A percentile compares a stretch with the other conserved stretches of the same genome.
Evolutionary conservation across 2,113 vertebrate genomes (phyloP).

Genomic region (Plotosus lineatus): DNA sequence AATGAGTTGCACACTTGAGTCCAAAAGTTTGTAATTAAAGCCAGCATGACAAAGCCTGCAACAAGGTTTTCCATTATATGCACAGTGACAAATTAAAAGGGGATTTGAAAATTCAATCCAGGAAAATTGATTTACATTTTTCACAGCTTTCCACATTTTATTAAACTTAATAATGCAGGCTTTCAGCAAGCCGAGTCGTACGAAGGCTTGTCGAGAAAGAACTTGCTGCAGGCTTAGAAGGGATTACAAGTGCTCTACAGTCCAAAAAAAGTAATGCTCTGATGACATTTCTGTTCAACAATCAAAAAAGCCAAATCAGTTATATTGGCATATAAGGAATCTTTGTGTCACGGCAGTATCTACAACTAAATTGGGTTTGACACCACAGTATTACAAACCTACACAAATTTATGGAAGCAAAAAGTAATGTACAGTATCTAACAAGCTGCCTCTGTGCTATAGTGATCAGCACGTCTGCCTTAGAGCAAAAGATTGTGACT

Average conservation of each 20-base stretch:
- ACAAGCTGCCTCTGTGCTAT: no score
- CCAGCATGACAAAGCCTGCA: neutral
- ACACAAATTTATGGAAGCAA: no score
- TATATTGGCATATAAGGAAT: no score
- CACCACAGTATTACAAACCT: no score
- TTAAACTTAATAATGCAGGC: neutral
- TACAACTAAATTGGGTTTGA: no score
- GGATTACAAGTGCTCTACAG: neutral
- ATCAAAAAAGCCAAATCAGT: no score
- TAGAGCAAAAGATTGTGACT: no score
- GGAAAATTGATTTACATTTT: neutral
- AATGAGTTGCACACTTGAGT: neutral
- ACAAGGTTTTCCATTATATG: neutral
- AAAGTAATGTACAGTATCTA: no score
- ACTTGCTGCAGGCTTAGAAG: neutral
- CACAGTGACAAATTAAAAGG: neutral
- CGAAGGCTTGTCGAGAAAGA: neutral
- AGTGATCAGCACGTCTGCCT: no score
- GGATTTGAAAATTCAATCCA: neutral
- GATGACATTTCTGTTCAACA: neutral
- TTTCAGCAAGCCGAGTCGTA: neutral
- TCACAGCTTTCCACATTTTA: neutral
- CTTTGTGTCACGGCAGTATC: no score
- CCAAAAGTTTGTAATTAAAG: neutral
- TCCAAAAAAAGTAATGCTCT: neutral